Evolutionary conservation across 2,888 invertebrate genomes (phyloP).

Genomic region (Thymelicus lineola): DNA sequence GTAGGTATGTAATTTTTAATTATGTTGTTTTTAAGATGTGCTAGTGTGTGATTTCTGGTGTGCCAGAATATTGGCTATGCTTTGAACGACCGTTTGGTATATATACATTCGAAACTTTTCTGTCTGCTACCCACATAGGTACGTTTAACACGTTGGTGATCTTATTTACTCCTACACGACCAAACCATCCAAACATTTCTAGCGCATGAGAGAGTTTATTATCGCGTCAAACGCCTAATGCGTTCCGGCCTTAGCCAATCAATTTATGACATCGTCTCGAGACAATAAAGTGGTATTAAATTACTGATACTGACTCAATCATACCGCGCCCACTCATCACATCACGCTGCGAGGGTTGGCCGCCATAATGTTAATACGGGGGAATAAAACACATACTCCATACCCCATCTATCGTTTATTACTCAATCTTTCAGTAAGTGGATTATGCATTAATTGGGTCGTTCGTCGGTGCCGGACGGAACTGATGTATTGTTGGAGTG

Average conservation of each 20-base stretch:
- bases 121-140: too few relatives aligned
- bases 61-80: too few relatives aligned
- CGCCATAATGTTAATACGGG: slow-evolving; percentile 20
- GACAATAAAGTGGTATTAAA: slow-evolving; percentile 44
- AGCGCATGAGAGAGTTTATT: neutral
- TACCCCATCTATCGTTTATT: slow-evolving; percentile 28
- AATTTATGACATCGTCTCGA: slow-evolving; percentile 41
- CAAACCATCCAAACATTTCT: too few relatives aligned
- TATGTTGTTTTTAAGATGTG: too few relatives aligned
- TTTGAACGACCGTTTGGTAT: too few relatives aligned
- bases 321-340: slow-evolving; percentile 43
- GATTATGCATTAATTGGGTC: slow-evolving; percentile 24
- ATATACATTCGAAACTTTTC: too few relatives aligned
- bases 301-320: slow-evolving; percentile 42
- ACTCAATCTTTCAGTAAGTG: slow-evolving; percentile 32
- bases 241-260: slow-evolving; percentile 38
- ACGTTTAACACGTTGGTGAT: too few relatives aligned
- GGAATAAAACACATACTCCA: slow-evolving; percentile 18
- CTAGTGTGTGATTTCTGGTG: too few relatives aligned
- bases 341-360: slow-evolving; percentile 5
- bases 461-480: neutral
- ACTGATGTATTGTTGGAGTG: too few relatives aligned
- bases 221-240: slow-evolving; percentile 3
- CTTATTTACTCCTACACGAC: too few relatives aligned
- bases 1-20: too few relatives aligned